Evolutionary conservation across 1,140 invertebrate genomes (phyloP).

Genomic region (Drosophila nigromelanica): DNA sequence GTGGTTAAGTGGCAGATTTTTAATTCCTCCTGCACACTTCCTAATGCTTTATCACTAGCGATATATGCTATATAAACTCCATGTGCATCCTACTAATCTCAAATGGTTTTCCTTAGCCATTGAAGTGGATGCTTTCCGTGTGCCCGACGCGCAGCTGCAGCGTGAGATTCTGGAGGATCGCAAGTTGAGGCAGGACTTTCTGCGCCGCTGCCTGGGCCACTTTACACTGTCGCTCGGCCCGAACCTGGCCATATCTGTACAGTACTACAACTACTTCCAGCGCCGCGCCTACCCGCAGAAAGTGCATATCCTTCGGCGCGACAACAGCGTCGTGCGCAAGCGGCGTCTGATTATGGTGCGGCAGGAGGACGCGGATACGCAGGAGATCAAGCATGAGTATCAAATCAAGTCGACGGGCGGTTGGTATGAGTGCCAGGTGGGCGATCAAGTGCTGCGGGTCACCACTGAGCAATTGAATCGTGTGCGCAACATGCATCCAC

Average conservation of each 20-base stretch:
- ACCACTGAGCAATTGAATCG: slow-evolving; percentile 58
- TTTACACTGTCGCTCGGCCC: slow-evolving; percentile 69
- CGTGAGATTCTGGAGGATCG: slow-evolving; percentile 74
- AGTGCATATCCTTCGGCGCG: slow-evolving; percentile 61
- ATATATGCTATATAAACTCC: no score
- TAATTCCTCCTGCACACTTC: no score
- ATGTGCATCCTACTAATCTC: neutral
- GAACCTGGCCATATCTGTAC: slow-evolving; percentile 62
- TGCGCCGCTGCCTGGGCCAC: slow-evolving; percentile 71
- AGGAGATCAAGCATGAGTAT: slow-evolving; percentile 56
- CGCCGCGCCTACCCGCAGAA: slow-evolving; percentile 60
- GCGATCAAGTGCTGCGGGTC: slow-evolving; percentile 46
- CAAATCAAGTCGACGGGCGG: slow-evolving; percentile 65
- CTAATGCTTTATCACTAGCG: no score
- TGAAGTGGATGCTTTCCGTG: slow-evolving; percentile 67
- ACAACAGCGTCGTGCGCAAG: slow-evolving; percentile 68
- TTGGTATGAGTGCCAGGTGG: slow-evolving; percentile 64
- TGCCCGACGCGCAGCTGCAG: slow-evolving; percentile 61
- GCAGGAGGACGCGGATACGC: slow-evolving; percentile 45
- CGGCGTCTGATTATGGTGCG: slow-evolving; percentile 65
- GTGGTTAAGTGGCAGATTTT: no score
- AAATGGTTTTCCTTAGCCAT: slow-evolving; percentile 38
- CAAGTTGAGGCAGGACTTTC: slow-evolving; percentile 71
- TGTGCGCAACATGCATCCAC: slow-evolving; percentile 62
- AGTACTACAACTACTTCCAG: slow-evolving; percentile 77